A percentile compares a stretch with the other conserved stretches of the same genome.
Conservation (phyloP, 2,888 invertebrate genomes). For the Caradrina kadenii region DNA sequence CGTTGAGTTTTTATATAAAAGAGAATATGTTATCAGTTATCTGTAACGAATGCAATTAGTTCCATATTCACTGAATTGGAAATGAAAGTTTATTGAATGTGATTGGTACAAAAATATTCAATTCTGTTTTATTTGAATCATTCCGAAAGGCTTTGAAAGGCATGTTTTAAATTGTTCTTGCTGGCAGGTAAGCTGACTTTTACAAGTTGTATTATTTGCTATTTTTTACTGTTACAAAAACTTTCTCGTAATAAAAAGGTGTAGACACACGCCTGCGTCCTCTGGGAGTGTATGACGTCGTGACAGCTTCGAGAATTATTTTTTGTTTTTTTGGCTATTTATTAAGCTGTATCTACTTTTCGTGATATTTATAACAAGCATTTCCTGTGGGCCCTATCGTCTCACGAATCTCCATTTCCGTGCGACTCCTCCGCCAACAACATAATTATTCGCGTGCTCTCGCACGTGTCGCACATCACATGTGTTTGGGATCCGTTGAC, state of each 20-base stretch:
- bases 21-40: constrained; percentile 38
- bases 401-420: constrained; percentile 1
- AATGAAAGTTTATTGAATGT: constrained; percentile 25
- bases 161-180: constrained; percentile 9
- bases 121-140: constrained; percentile 29
- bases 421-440: constrained; percentile 1
- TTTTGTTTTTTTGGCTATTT: background rate
- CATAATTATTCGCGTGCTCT: constrained; percentile 16
- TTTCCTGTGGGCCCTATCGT: background rate
- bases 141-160: constrained; percentile 15
- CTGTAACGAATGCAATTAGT: constrained; percentile 41
- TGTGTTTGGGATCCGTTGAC: constrained; percentile 6
- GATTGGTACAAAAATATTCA: constrained; percentile 18
- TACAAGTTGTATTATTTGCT: background rate
- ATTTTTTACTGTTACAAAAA: background rate
- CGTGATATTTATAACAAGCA: background rate
- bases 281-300: background rate
- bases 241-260: background rate
- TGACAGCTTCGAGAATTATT: background rate
- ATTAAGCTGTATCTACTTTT: background rate
- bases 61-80: constrained; percentile 27
- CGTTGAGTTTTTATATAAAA: constrained; percentile 39
- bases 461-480: constrained; percentile 11
- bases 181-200: background rate
- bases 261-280: background rate